Percentiles rank a stretch among this genome's conserved stretches.
phyloP scores from a whole-genome alignment of 1,140 invertebrate genomes.

The Trichonephila clavipes region DNA sequence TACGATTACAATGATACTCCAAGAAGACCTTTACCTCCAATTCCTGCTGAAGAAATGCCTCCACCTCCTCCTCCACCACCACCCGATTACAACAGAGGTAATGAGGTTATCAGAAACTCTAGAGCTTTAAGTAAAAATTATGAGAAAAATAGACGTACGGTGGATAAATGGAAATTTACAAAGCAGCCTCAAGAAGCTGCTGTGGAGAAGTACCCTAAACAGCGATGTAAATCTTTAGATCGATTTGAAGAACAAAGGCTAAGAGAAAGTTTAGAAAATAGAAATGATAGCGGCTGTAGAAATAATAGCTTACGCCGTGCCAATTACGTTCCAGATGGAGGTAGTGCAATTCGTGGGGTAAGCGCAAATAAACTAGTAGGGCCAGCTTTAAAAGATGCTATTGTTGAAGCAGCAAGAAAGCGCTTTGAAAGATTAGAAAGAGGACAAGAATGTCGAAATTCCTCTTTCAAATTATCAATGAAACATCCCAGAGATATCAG shows the following conservation, averaged over 20 bases:
- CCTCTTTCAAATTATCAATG: slow-evolving; percentile 65
- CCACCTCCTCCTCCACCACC: slow-evolving; percentile 70
- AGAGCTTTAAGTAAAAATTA: slow-evolving; percentile 45
- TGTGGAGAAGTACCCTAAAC: background rate
- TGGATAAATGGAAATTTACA: slow-evolving; percentile 75
- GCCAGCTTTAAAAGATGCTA: slow-evolving; percentile 55
- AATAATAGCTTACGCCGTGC: slow-evolving; percentile 54
- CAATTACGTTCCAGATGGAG: background rate
- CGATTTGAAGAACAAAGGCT: slow-evolving; percentile 43
- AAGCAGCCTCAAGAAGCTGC: slow-evolving; percentile 22
- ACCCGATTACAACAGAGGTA: slow-evolving; percentile 62
- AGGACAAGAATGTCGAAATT: slow-evolving; percentile 40
- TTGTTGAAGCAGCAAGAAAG: slow-evolving; percentile 65
- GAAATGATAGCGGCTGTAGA: slow-evolving; percentile 52
- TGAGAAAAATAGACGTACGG: slow-evolving; percentile 66
- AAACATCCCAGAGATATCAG: slow-evolving; percentile 29
- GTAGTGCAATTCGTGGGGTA: background rate
- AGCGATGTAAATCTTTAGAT: slow-evolving; percentile 67
- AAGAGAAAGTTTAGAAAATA: slow-evolving; percentile 13
- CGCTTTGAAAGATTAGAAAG: slow-evolving; percentile 51
- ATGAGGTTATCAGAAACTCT: background rate
- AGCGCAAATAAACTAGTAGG: background rate
- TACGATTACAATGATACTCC: slow-evolving; percentile 55
- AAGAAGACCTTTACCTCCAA: slow-evolving; percentile 64
- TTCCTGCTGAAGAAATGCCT: slow-evolving; percentile 71